Evolutionary conservation across 2,888 invertebrate genomes (phyloP).

Genomic region (Catocala fraxini): DNA sequence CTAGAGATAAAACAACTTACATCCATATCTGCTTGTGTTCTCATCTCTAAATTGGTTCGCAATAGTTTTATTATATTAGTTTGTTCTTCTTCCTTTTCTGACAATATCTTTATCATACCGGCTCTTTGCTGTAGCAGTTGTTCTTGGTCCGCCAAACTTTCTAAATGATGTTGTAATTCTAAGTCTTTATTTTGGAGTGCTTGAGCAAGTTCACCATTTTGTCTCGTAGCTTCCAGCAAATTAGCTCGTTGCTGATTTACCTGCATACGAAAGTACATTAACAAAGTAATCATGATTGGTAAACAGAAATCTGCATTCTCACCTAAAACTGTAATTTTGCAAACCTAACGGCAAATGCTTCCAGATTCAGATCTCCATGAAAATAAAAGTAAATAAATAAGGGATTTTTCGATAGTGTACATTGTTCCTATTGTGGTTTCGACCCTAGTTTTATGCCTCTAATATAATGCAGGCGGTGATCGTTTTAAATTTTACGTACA

Average conservation of each 20-base stretch:
- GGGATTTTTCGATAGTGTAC: too few species aligned
- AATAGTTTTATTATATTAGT: conserved; percentile 71
- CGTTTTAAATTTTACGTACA: too few species aligned
- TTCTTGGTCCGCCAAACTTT: conserved; percentile 60
- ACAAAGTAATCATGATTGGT: too few species aligned
- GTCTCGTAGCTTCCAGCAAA: conserved; percentile 60
- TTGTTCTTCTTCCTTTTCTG: conserved; percentile 76
- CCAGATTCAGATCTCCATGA: too few species aligned
- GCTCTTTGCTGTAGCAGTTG: conserved; percentile 64
- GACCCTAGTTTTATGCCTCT: too few species aligned
- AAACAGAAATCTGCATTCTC: too few species aligned
- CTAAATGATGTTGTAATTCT: conserved; percentile 59
- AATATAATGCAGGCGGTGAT: too few species aligned
- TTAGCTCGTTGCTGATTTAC: conserved; percentile 68
- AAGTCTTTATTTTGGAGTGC: conserved; percentile 66
- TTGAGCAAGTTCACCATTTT: conserved; percentile 66
- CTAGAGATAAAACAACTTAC: conserved; percentile 52
- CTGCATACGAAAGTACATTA: conserved; percentile 48
- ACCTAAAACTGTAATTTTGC: too few species aligned
- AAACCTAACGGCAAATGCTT: too few species aligned
- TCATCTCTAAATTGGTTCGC: conserved; percentile 70
- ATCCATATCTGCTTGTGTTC: conserved; percentile 66
- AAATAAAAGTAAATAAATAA: too few species aligned
- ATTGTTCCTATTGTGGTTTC: too few species aligned
- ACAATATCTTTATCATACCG: conserved; percentile 64